These are phyloP conservation scores for Euthynnus affinis DNA, from an alignment of 2,797 vertebrate genomes.

Conservation along the genomic window DNA sequence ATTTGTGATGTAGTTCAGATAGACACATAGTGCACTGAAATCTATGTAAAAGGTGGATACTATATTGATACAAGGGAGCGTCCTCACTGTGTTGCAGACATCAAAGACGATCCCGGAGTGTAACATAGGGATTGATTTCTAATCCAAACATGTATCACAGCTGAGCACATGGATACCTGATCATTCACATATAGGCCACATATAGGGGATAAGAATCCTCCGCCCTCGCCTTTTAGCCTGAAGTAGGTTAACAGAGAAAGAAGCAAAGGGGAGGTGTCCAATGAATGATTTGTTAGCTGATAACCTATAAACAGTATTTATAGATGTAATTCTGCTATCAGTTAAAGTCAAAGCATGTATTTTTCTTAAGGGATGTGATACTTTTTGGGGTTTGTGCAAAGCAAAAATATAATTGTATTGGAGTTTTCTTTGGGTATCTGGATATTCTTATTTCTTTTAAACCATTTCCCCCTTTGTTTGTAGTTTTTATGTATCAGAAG, in stretches of 20 bases:
- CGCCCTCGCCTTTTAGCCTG: neutral
- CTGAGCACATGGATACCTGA: conserved; percentile 25
- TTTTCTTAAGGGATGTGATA: too few species aligned
- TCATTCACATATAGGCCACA: neutral
- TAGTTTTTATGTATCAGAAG: too few species aligned
- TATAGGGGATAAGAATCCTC: neutral
- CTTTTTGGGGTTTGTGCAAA: too few species aligned
- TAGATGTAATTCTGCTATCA: neutral
- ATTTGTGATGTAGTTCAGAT: neutral
- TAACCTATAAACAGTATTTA: too few species aligned
- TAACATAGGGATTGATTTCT: conserved; percentile 2
- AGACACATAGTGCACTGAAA: neutral
- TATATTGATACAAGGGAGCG: neutral
- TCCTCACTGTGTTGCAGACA: neutral
- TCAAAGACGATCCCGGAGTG: conserved; percentile 20
- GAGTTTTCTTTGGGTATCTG: too few species aligned
- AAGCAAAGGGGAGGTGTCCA: neutral
- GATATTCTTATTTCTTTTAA: too few species aligned
- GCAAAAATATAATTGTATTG: too few species aligned
- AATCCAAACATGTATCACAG: conserved; percentile 32
- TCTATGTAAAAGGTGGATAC: neutral
- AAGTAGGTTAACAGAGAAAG: neutral
- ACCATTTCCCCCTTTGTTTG: too few species aligned
- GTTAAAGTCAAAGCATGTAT: too few species aligned
- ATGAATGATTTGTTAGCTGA: neutral